Evolutionary conservation across 2,797 vertebrate genomes (phyloP).

Genomic region (Leucoraja ocellata): DNA sequence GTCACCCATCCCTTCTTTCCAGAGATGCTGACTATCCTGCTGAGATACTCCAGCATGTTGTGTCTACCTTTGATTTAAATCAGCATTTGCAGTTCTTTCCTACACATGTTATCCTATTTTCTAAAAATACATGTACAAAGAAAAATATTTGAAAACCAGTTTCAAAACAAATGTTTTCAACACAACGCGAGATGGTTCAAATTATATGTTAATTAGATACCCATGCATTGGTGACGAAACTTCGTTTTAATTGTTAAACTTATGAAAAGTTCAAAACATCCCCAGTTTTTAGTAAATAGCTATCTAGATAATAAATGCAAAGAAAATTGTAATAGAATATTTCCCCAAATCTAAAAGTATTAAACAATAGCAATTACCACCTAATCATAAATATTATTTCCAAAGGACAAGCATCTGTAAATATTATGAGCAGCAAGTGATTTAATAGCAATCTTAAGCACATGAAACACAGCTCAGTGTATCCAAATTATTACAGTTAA

Average conservation of each 20-base stretch:
- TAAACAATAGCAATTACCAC: not conserved
- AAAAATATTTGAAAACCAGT: slow-evolving; percentile 1
- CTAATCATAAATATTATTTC: not conserved
- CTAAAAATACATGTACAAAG: not conserved
- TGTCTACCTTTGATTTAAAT: too few species aligned
- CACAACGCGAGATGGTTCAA: not conserved
- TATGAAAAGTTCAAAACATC: not conserved
- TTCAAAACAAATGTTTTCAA: not conserved
- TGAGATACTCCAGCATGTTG: too few species aligned
- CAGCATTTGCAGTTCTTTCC: too few species aligned
- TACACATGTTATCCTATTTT: not conserved
- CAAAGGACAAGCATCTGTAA: not conserved
- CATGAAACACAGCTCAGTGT: not conserved
- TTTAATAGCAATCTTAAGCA: not conserved
- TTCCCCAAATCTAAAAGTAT: not conserved
- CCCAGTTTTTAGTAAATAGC: not conserved
- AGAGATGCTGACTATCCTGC: too few species aligned
- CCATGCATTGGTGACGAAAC: not conserved
- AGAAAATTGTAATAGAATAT: not conserved
- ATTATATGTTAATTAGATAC: not conserved
- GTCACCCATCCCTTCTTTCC: too few species aligned
- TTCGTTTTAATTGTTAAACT: not conserved
- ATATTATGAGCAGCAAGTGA: not conserved
- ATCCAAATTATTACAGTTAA: not conserved
- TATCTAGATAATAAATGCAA: not conserved